phyloP scores from a whole-genome alignment of 2,113 vertebrate species.

The Lota lota region DNA sequence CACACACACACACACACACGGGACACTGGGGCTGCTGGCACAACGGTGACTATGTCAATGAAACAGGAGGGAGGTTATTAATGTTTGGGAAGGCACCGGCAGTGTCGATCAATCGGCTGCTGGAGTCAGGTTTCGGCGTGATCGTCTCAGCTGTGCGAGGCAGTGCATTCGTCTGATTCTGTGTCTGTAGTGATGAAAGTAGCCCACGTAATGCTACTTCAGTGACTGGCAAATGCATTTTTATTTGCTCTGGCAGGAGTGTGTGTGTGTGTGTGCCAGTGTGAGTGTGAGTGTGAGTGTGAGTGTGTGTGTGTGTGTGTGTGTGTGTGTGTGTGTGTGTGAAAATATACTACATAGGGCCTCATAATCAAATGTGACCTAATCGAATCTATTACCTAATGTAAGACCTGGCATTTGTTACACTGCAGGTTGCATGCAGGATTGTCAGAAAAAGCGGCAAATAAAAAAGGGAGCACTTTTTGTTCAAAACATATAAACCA shows the following conservation, averaged over 20 bases:
- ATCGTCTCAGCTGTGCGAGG: neutral
- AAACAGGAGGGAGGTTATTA: conserved; percentile 41
- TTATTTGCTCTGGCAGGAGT: neutral
- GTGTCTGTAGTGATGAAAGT: too few species aligned
- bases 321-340: conserved; percentile 16
- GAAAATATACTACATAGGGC: neutral
- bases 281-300: conserved; percentile 10
- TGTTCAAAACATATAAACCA: neutral
- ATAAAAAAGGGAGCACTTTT: neutral
- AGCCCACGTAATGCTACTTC: too few species aligned
- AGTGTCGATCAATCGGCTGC: conserved; percentile 5
- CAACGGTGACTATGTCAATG: conserved; percentile 36
- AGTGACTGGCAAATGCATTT: too few species aligned
- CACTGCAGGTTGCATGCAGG: too few species aligned
- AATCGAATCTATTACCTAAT: too few species aligned
- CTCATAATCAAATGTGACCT: too few species aligned
- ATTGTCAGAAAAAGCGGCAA: too few species aligned
- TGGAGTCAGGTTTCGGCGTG: neutral
- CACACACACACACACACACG: neutral
- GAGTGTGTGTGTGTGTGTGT: neutral
- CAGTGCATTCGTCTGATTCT: neutral
- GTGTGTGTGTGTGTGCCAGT: neutral
- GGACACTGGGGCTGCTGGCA: conserved; percentile 31
- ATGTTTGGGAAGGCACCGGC: conserved; percentile 33
- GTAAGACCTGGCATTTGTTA: too few species aligned